These are phyloP conservation scores for Peromyscus nudipes DNA, from an alignment of 2,797 vertebrate genomes.

Conservation along the genomic window DNA sequence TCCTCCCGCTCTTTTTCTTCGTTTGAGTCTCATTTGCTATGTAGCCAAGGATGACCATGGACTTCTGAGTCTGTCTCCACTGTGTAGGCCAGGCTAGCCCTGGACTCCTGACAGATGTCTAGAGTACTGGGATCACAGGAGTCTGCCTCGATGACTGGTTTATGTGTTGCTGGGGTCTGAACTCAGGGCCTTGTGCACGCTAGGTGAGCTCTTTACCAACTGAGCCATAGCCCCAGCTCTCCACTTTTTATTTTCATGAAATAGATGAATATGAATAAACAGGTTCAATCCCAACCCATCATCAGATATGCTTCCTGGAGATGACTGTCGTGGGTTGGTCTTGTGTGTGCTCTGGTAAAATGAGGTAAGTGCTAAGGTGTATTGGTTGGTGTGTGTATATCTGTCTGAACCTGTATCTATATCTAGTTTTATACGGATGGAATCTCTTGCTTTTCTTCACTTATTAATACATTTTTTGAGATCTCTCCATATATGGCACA, in stretches of 20 bases:
- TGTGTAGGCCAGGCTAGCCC: not conserved
- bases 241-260: not conserved
- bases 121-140: not conserved
- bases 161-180: not conserved
- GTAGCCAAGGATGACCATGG: not conserved
- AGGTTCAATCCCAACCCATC: not conserved
- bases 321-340: not conserved
- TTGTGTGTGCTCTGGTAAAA: not conserved
- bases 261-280: not conserved
- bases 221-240: not conserved
- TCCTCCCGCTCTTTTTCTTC: not conserved
- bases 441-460: not conserved
- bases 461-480: not conserved
- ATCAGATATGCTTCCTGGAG: not conserved
- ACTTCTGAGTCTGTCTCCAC: not conserved
- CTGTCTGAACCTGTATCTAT: not conserved
- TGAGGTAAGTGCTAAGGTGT: not conserved
- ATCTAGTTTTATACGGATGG: not conserved
- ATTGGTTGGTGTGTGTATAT: not conserved
- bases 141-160: not conserved
- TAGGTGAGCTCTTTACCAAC: not conserved
- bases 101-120: too few species aligned
- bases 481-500: not conserved
- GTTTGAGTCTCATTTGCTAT: not conserved
- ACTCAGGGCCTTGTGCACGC: too few species aligned